phyloP scores from a whole-genome alignment of 2,888 invertebrate species.

The Dasysyrphus albostriatus region DNA sequence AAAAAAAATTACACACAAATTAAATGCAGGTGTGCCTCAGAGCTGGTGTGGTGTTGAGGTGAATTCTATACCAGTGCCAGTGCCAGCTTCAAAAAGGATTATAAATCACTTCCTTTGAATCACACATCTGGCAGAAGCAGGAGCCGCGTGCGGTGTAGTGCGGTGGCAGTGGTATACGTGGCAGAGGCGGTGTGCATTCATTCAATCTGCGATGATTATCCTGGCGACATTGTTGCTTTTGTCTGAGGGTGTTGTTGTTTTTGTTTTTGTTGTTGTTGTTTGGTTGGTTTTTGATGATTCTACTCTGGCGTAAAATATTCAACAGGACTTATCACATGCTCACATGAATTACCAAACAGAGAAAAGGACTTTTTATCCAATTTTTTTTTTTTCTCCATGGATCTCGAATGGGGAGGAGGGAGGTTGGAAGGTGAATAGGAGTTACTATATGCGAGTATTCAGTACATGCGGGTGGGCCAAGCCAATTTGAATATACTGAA shows the following conservation, averaged over 20 bases:
- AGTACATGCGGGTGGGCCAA: slow-evolving; percentile 36
- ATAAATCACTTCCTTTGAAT: slow-evolving; percentile 70
- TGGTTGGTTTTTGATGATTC: slow-evolving; percentile 66
- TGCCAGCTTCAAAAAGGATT: slow-evolving; percentile 65
- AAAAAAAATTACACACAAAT: slow-evolving; percentile 73
- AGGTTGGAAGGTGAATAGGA: slow-evolving; percentile 4
- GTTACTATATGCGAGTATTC: slow-evolving; percentile 10
- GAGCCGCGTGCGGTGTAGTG: slow-evolving; percentile 1
- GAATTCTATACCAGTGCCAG: slow-evolving; percentile 25
- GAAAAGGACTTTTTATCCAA: slow-evolving; percentile 73
- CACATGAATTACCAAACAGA: slow-evolving; percentile 77
- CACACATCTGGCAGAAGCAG: slow-evolving; percentile 15
- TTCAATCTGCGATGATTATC: slow-evolving; percentile 73
- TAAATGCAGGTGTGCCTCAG: slow-evolving; percentile 71
- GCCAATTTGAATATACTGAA: slow-evolving; percentile 67
- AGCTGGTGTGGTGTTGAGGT: slow-evolving; percentile 28
- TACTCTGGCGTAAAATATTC: slow-evolving; percentile 76
- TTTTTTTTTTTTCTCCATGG: slow-evolving; percentile 40
- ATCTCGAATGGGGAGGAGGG: not conserved
- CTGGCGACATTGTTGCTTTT: slow-evolving; percentile 73
- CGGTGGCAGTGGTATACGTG: slow-evolving; percentile 2
- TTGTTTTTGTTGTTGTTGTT: slow-evolving; percentile 38
- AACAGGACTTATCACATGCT: slow-evolving; percentile 77
- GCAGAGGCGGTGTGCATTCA: slow-evolving; percentile 56
- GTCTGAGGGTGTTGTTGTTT: slow-evolving; percentile 64